Conservation (phyloP, 2,797 vertebrate species). For the Aselliscus stoliczkanus region DNA sequence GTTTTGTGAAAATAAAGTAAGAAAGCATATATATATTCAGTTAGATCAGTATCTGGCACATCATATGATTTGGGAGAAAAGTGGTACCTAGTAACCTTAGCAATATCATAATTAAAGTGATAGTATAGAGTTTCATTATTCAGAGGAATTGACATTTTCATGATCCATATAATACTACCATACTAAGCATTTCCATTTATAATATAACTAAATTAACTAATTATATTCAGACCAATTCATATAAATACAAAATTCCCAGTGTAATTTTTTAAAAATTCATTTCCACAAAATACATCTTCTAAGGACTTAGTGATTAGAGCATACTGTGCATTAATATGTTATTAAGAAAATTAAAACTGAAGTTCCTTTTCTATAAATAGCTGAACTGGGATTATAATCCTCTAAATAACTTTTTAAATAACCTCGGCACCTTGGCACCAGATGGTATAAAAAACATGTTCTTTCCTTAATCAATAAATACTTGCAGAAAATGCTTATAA, state of each 20-base stretch:
- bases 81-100: background rate
- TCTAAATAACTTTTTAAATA: background rate
- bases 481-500: background rate
- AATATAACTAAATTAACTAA: background rate
- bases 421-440: background rate
- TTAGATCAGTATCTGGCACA: background rate
- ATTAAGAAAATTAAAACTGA: background rate
- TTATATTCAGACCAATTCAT: background rate
- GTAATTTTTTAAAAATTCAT: background rate
- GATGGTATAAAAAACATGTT: background rate
- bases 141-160: background rate
- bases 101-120: background rate
- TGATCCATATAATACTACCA: background rate
- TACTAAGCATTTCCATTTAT: background rate
- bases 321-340: background rate
- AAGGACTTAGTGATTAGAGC: background rate
- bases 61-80: background rate
- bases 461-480: conserved; percentile 34
- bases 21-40: background rate
- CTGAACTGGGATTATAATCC: background rate
- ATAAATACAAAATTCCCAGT: background rate
- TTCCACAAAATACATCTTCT: background rate
- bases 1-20: conserved; percentile 14
- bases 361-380: background rate
- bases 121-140: background rate